Base-by-base conservation (phyloP, 1,140 invertebrate species). In the Pseudomyrmex dendroicus region DNA sequence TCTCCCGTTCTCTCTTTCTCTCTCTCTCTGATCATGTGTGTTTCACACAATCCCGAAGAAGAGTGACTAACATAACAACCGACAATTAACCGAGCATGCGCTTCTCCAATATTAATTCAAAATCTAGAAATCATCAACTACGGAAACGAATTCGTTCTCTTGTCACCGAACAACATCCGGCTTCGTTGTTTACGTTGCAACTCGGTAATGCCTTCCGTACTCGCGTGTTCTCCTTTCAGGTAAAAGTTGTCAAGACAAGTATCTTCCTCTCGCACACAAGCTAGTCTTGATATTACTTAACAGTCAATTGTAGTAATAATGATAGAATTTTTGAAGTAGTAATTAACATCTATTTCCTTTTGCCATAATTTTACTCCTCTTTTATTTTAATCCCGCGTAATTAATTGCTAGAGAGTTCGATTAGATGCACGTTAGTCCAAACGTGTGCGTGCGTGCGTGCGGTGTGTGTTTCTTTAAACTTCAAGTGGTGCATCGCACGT, bases 41-140 rank as follows among this genome's bases (percentile, higher is more conserved):
- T 5, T 35, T 35, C 35, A 35, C 35, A 35, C 35, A 35, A 35
- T 35, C 0, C 35, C 35, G 35, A 35, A 78, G 17, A 72, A 72
- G 54, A 25, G 15, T 12, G 20, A 59, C 46, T 72, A 50, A 80
- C 48, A 50, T 35, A 7, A 35, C 57, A 62, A 74, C 20, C 50
- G 46, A 76, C 10, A 20, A 78, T 64, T 78, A 78, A 78, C 64
- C 57, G 59, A 72, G 66, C 76, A 80, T 80, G 66, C n/a, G 76
- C 76, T 80, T 80, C 46, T 61, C 15, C 22, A n/a, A 72, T 22
- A 80, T 59, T 70, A 76, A 76, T 76, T n/a, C 46, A 9, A 76
- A 66, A 25, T 25, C 4, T 54, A 20, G 22, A 25, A 46, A 8
- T 46, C 5, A 78, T 48, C 57, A 17, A 7, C 46, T 59, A 70